phyloP scores from a whole-genome alignment of 2,797 vertebrate species.

The Sebastiscus albofasciatus region DNA sequence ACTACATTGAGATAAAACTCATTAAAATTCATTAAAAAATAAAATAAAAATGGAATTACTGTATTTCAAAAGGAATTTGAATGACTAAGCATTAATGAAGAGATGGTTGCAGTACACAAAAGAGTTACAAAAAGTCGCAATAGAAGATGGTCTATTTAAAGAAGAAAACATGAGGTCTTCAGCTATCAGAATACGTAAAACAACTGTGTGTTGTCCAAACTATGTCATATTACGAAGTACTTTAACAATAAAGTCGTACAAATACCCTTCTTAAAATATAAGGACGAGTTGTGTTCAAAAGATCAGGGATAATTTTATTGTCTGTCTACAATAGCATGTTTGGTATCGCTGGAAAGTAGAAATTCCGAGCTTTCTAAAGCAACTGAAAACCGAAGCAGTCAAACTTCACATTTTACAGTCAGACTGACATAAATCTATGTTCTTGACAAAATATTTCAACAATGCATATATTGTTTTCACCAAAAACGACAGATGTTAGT shows the following conservation, averaged over 20 bases:
- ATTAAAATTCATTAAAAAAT: neutral
- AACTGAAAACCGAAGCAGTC: neutral
- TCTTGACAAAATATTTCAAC: neutral
- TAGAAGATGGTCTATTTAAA: neutral
- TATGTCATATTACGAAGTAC: neutral
- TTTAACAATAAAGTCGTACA: neutral
- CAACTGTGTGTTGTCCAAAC: neutral
- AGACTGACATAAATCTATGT: neutral
- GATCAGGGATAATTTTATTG: neutral
- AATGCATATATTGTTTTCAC: neutral
- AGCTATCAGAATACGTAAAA: neutral
- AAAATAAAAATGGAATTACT: neutral
- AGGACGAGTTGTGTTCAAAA: neutral
- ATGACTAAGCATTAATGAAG: neutral
- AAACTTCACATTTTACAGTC: neutral
- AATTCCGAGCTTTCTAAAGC: neutral
- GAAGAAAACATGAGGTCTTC: neutral
- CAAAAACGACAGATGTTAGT: neutral
- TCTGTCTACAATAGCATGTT: neutral
- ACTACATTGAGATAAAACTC: slow-evolving; percentile 12
- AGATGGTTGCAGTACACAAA: slow-evolving; percentile 7
- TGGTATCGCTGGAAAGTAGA: neutral
- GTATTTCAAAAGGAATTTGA: slow-evolving; percentile 5
- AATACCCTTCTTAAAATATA: neutral
- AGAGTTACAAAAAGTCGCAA: neutral